phyloP scores from a whole-genome alignment of 1,140 invertebrate species.

The Proales similis region DNA sequence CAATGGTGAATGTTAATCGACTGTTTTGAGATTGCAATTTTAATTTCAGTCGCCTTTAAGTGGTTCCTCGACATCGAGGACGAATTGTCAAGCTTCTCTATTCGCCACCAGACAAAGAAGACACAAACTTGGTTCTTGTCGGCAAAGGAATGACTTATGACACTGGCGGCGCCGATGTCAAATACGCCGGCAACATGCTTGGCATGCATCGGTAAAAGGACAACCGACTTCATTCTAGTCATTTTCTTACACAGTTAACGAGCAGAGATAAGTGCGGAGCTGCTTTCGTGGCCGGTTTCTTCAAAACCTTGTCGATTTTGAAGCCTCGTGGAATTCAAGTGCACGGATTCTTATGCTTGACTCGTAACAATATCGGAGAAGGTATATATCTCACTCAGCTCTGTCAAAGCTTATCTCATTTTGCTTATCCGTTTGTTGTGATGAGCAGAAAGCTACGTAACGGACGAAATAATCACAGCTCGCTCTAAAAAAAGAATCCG shows the following conservation, averaged over 20 bases:
- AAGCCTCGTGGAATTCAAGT: constrained; percentile 76
- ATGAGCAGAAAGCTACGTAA: constrained; percentile 71
- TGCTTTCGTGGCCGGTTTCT: constrained; percentile 83
- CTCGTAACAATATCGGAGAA: constrained; percentile 79
- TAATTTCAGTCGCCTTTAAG: not conserved
- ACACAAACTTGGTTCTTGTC: constrained; percentile 75
- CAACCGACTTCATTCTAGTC: too few relatives aligned
- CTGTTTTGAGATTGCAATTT: not conserved
- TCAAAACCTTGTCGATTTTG: constrained; percentile 67
- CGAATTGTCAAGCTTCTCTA: constrained; percentile 33
- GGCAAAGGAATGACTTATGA: constrained; percentile 91
- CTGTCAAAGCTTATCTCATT: not conserved
- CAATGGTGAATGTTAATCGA: constrained; percentile 45
- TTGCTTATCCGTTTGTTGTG: not conserved
- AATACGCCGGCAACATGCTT: constrained; percentile 74
- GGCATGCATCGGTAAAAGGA: too few relatives aligned
- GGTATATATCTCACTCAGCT: too few relatives aligned
- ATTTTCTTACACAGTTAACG: too few relatives aligned
- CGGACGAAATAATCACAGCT: constrained; percentile 80
- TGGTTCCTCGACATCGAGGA: constrained; percentile 26
- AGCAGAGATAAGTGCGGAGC: constrained; percentile 94
- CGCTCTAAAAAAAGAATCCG: constrained; percentile 70
- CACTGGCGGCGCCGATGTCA: constrained; percentile 67
- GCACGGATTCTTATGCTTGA: constrained; percentile 72
- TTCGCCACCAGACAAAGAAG: constrained; percentile 51